These are phyloP conservation scores for Syrista parreyssii DNA, from an alignment of 2,888 invertebrate genomes.

Conservation along the genomic window DNA sequence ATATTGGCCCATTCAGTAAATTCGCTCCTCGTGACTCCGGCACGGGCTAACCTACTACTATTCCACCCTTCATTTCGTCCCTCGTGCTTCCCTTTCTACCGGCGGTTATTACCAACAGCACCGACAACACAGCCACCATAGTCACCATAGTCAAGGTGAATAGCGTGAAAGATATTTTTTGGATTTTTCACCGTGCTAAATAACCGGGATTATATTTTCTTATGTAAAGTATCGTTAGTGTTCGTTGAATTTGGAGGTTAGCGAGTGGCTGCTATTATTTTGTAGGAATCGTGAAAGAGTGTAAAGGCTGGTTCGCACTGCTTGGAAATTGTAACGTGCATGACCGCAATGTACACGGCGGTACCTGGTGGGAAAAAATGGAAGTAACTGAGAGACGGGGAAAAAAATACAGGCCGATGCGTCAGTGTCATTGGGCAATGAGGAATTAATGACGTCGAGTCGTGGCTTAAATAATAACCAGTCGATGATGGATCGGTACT, in stretches of 20 bases:
- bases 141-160: background rate
- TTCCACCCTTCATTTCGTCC: background rate
- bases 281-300: too few species aligned
- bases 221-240: background rate
- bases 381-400: constrained; percentile 2
- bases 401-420: constrained; percentile 44
- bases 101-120: background rate
- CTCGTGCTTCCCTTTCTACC: background rate
- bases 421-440: constrained; percentile 64
- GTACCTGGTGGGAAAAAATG: constrained; percentile 27
- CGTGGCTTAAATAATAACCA: constrained; percentile 65
- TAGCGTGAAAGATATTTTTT: background rate
- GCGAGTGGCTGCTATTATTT: too few species aligned
- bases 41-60: constrained; percentile 26
- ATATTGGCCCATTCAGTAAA: constrained; percentile 50
- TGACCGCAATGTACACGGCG: background rate
- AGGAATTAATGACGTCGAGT: constrained; percentile 64
- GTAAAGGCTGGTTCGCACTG: too few species aligned
- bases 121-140: background rate
- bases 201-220: background rate
- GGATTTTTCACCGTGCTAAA: background rate
- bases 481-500: constrained; percentile 61
- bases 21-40: constrained; percentile 16
- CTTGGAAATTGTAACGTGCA: background rate
- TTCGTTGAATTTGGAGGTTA: too few species aligned